phyloP scores from a whole-genome alignment of 2,888 invertebrate species.

The Atrina japonica region DNA sequence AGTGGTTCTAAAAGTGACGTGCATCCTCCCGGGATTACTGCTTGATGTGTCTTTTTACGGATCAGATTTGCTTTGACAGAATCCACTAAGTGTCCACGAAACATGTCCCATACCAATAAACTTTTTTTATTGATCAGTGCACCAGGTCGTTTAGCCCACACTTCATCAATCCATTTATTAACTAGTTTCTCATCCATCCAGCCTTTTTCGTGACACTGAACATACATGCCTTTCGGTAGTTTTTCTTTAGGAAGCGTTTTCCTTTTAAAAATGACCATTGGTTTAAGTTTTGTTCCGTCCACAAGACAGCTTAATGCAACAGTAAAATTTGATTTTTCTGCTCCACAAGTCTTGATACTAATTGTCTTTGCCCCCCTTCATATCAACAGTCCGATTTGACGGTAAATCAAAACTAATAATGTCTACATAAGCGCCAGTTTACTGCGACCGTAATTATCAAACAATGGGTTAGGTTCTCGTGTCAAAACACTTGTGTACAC shows the following conservation, averaged over 20 bases:
- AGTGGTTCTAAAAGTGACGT: conserved; percentile 39
- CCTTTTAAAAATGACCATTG: conserved; percentile 24
- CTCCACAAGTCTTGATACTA: background rate
- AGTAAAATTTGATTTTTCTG: background rate
- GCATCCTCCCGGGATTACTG: conserved; percentile 41
- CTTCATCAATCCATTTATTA: background rate
- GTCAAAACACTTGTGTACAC: too few species aligned
- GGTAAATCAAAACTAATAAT: too few species aligned
- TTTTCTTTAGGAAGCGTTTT: background rate
- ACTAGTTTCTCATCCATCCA: conserved; percentile 1
- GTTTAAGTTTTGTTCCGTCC: background rate
- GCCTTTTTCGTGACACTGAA: background rate
- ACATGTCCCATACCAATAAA: conserved; percentile 26
- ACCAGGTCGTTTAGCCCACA: background rate
- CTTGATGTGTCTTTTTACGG: background rate
- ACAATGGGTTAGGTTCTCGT: too few species aligned
- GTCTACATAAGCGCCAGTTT: too few species aligned
- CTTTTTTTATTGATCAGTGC: background rate
- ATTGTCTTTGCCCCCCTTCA: background rate
- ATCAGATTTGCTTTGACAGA: conserved; percentile 2
- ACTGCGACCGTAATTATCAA: too few species aligned
- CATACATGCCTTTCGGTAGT: background rate
- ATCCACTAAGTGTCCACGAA: conserved; percentile 4
- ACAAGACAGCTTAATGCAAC: background rate
- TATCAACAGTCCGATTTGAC: too few species aligned